Evolutionary conservation across 2,113 vertebrate species (phyloP).

Genomic region (Nyctibius bracteatus): DNA sequence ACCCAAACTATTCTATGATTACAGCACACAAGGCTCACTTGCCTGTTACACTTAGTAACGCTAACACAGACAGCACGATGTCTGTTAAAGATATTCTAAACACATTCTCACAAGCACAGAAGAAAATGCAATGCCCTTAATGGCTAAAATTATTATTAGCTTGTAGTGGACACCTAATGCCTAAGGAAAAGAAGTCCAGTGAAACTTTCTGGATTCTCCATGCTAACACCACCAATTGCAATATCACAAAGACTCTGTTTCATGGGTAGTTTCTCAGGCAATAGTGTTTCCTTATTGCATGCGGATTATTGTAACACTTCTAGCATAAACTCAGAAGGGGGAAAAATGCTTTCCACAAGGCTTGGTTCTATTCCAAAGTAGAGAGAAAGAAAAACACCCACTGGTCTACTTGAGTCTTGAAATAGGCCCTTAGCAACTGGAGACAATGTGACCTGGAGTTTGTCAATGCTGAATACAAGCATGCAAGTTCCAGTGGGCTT

Average conservation of each 20-base stretch:
- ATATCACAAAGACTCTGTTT: neutral
- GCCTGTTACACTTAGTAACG: neutral
- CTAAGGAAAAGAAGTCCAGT: neutral
- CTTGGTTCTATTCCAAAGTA: neutral
- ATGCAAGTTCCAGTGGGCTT: neutral
- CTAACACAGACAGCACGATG: neutral
- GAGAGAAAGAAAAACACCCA: neutral
- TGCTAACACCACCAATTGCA: neutral
- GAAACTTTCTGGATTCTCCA: neutral
- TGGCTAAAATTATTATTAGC: neutral
- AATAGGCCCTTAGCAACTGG: neutral
- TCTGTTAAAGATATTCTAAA: neutral
- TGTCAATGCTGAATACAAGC: neutral
- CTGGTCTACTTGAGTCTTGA: neutral
- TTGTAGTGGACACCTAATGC: neutral
- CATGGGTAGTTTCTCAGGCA: neutral
- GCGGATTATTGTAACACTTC: neutral
- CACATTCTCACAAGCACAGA: neutral
- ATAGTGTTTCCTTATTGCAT: neutral
- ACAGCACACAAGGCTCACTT: neutral
- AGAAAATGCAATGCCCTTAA: neutral
- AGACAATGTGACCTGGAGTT: neutral
- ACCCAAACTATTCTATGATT: too few species aligned
- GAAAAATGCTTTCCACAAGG: neutral
- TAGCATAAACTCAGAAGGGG: neutral